Conservation (phyloP, 1,140 invertebrate species). For the Hetaerina americana region DNA sequence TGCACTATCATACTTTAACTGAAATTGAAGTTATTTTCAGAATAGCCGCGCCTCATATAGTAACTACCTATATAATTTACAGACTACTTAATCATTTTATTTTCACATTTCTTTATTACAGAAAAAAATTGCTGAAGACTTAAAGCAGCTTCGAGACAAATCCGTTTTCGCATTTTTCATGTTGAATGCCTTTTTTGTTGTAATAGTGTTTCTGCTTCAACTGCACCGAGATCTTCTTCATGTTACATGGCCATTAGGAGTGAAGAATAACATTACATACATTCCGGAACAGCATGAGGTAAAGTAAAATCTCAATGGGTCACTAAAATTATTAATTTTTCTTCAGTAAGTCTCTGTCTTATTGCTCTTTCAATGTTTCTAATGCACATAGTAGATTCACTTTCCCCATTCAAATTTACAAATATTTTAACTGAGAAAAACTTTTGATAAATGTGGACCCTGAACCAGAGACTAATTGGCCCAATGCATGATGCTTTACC, state of each 20-base stretch:
- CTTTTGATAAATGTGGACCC: no score
- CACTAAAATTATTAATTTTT: no score
- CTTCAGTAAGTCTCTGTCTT: conserved; percentile 7
- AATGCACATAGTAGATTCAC: neutral
- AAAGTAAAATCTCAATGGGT: no score
- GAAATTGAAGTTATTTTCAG: no score
- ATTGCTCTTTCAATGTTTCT: conserved; percentile 5
- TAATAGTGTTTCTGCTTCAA: conserved; percentile 67
- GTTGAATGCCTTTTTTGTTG: conserved; percentile 69
- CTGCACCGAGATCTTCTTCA: conserved; percentile 56
- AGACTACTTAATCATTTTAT: neutral
- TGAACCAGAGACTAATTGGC: no score
- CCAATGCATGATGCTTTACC: no score
- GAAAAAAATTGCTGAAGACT: conserved; percentile 39
- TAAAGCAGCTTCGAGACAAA: conserved; percentile 55
- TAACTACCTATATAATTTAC: neutral
- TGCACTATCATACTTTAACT: no score
- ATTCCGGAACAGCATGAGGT: conserved; percentile 30
- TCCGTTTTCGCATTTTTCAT: conserved; percentile 68
- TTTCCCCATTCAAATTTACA: no score
- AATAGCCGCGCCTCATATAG: conserved; percentile 3
- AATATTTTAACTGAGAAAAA: no score
- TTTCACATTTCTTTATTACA: conserved; percentile 18
- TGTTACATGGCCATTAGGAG: conserved; percentile 55
- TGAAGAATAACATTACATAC: conserved; percentile 50